Evolutionary conservation across 2,797 vertebrate genomes (phyloP).

Genomic region (Sebastolobus alascanus): DNA sequence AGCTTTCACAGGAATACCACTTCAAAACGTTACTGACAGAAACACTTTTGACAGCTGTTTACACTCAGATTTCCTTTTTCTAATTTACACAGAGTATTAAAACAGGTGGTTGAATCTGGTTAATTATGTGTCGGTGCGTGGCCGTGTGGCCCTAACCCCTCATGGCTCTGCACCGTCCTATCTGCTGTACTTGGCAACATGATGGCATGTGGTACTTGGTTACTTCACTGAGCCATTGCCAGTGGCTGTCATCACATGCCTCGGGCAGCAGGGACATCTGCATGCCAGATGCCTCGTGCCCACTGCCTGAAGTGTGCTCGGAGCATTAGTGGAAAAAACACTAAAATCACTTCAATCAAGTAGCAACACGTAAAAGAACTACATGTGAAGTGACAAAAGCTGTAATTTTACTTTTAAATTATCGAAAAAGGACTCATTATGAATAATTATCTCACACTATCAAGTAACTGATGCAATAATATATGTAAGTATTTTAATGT

Average conservation of each 20-base stretch:
- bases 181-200: constrained; percentile 60
- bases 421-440: background rate
- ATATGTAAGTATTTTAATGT: background rate
- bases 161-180: constrained; percentile 30
- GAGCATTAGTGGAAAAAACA: constrained; percentile 55
- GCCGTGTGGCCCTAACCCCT: constrained; percentile 11
- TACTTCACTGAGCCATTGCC: constrained; percentile 64
- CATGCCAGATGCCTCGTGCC: constrained; percentile 76
- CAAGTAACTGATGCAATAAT: background rate
- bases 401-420: background rate
- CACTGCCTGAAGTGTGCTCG: constrained; percentile 60
- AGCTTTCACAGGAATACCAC: background rate
- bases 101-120: constrained; percentile 30
- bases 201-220: constrained; percentile 62
- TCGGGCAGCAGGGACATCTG: constrained; percentile 75
- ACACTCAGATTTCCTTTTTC: background rate
- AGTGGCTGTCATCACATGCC: constrained; percentile 73
- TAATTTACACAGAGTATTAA: background rate
- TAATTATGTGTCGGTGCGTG: constrained; percentile 27
- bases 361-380: constrained; percentile 27
- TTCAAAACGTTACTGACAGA: constrained; percentile 1
- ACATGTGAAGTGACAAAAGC: constrained; percentile 17
- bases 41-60: background rate
- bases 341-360: constrained; percentile 36
- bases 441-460: background rate